Evolutionary conservation across 2,888 invertebrate species (phyloP).

Genomic region (Gerris lacustris): DNA sequence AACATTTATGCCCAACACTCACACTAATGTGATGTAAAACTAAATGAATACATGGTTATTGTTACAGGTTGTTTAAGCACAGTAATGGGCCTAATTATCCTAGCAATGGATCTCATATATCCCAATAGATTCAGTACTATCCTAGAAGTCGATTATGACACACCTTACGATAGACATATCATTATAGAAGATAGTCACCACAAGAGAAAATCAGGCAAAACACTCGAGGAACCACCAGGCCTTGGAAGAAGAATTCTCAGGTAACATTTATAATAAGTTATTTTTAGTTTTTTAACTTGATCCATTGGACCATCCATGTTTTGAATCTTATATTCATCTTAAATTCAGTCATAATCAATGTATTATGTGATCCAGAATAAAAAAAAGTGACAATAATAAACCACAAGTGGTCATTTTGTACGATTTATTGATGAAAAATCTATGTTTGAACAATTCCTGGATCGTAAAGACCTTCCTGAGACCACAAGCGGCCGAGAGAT

Average conservation of each 20-base stretch:
- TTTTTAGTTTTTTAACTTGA: constrained; percentile 5
- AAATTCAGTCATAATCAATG: background rate
- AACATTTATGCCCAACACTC: too few species aligned
- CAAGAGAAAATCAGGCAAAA: constrained; percentile 51
- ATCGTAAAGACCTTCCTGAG: too few species aligned
- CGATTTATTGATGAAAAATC: too few species aligned
- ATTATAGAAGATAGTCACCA: constrained; percentile 78
- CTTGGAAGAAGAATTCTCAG: constrained; percentile 50
- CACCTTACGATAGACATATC: constrained; percentile 83
- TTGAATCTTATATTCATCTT: constrained; percentile 10
- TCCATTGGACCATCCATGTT: background rate
- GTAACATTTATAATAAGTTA: constrained; percentile 18
- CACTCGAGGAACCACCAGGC: constrained; percentile 47
- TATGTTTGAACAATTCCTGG: too few species aligned
- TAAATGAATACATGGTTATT: too few species aligned
- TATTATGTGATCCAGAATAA: too few species aligned
- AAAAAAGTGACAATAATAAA: too few species aligned
- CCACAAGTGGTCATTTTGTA: too few species aligned
- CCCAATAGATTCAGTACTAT: constrained; percentile 81
- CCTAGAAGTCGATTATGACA: constrained; percentile 83
- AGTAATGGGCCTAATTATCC: constrained; percentile 64
- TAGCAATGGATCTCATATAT: constrained; percentile 70
- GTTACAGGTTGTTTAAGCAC: constrained; percentile 61
- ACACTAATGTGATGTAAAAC: too few species aligned
- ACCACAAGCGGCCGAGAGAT: too few species aligned